phyloP scores from a whole-genome alignment of 1,140 invertebrate species.

The Globodera ellingtonae region DNA sequence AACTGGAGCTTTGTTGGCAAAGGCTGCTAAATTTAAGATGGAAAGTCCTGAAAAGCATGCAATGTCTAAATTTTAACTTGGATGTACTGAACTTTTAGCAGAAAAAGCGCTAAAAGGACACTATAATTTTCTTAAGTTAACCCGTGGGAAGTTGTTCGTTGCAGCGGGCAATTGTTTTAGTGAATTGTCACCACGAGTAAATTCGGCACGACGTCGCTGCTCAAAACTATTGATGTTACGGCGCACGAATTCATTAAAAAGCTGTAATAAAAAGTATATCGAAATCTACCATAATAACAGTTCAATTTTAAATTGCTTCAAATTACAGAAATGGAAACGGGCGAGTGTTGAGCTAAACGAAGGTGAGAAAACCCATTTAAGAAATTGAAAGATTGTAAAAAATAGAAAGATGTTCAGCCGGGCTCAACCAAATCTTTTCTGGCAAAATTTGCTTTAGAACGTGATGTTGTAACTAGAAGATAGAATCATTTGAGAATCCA shows the following conservation, averaged over 20 bases:
- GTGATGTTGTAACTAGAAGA: no score
- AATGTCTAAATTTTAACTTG: neutral
- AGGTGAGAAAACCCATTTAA: neutral
- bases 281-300: neutral
- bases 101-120: neutral
- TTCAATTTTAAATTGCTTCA: no score
- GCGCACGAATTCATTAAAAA: slow-evolving; percentile 31
- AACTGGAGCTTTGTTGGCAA: slow-evolving; percentile 31
- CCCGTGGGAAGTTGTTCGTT: slow-evolving; percentile 15
- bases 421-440: no score
- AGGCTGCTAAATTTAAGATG: slow-evolving; percentile 34
- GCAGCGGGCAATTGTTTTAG: slow-evolving; percentile 17
- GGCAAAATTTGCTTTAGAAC: no score
- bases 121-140: neutral
- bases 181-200: slow-evolving; percentile 23
- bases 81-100: neutral
- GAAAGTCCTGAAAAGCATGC: neutral
- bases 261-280: slow-evolving; percentile 13
- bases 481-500: no score
- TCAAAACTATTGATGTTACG: slow-evolving; percentile 35
- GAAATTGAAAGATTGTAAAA: no score
- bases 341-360: neutral
- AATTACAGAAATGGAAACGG: neutral
- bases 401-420: no score
- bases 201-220: slow-evolving; percentile 30